A percentile compares a stretch with the other conserved stretches of the same genome.
phyloP scores from a whole-genome alignment of 2,797 vertebrate species.

The Hydrolagus colliei region DNA sequence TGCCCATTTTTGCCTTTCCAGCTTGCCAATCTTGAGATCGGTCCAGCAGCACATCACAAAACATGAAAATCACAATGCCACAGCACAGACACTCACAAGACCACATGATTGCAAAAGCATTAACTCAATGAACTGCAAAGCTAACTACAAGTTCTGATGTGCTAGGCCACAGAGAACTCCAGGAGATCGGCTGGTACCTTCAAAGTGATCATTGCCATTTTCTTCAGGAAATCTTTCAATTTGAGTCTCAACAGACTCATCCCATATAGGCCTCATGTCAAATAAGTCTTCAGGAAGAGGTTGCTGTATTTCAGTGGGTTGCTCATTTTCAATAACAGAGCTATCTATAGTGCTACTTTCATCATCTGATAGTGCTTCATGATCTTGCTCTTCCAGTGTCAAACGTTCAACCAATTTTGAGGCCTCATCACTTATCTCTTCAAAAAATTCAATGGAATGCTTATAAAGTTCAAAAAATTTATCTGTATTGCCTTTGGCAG shows the following conservation, averaged over 20 bases:
- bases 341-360: constrained; percentile 87
- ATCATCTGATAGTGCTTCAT: constrained; percentile 78
- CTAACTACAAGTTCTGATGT: constrained; percentile 64
- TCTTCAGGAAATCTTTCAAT: constrained; percentile 97
- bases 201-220: constrained; percentile 84
- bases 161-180: constrained; percentile 80
- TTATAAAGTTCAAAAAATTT: constrained; percentile 68
- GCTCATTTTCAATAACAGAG: constrained; percentile 84
- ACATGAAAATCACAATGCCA: constrained; percentile 56
- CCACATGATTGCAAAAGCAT: constrained; percentile 62
- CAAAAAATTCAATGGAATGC: constrained; percentile 83
- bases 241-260: constrained; percentile 97
- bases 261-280: constrained; percentile 94
- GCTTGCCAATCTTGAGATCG: constrained; percentile 82
- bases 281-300: constrained; percentile 87
- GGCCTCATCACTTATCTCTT: constrained; percentile 93
- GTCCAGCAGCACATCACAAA: constrained; percentile 57
- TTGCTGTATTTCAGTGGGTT: constrained; percentile 77
- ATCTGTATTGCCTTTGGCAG: constrained; percentile 71
- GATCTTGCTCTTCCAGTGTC: constrained; percentile 79
- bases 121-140: constrained; percentile 63
- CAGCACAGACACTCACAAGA: constrained; percentile 60
- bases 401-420: constrained; percentile 89
- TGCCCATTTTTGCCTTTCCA: constrained; percentile 51
- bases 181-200: constrained; percentile 89